Base-by-base conservation (phyloP, 2,888 invertebrate species). In the Hemistola chrysoprasaria region DNA sequence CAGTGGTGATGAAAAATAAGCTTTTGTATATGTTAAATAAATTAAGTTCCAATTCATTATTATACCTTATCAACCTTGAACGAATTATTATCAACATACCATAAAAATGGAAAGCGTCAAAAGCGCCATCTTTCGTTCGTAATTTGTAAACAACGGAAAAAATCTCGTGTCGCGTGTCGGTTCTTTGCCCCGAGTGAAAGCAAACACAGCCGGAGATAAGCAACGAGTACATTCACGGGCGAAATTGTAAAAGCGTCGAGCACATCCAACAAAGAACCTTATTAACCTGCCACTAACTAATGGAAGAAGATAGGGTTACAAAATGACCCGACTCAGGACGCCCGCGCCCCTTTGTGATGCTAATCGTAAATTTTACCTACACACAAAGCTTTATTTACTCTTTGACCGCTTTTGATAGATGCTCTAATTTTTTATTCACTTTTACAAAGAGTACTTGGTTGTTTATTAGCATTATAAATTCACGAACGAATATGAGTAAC, bases 211-310 rank as follows among this genome's bases (percentile, higher is more conserved):
- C 66, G 68, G 70, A 81, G 84, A 82, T 82, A 81, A 82, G 82
- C 70, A 74, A n/a, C n/a, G n/a, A n/a, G n/a, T n/a, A 78, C 76
- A 85, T 86, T 87, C 83, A 86, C 65, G 8, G 67, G 73, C 65
- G 53, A 79, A 82, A 83, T 82, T 82, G 80, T 85, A 70, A 82
- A 78, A 76, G 73, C 71, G 63, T 47, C 31, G 69, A 70, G 78
- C 59, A 64, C 53, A 54, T 44, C 62, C 69, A 63, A 85, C 83
- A 86, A 85, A 84, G 78, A 78, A 78, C 71, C 78, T 78, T 84
- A 83, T 85, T 85, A 85, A 80, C 83, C 81, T 70, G 65, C 73
- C 77, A 73, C 76, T 78, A 76, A 78, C 74, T 81, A 84, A 84
- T 83, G 78, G 76, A 84, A 71, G 72, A 65, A 71, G 75, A 80